Percentiles rank a stretch among this genome's conserved stretches.
These are phyloP conservation scores for Brotogeris chrysoptera DNA, from an alignment of 2,797 vertebrate genomes.

Conservation along the genomic window DNA sequence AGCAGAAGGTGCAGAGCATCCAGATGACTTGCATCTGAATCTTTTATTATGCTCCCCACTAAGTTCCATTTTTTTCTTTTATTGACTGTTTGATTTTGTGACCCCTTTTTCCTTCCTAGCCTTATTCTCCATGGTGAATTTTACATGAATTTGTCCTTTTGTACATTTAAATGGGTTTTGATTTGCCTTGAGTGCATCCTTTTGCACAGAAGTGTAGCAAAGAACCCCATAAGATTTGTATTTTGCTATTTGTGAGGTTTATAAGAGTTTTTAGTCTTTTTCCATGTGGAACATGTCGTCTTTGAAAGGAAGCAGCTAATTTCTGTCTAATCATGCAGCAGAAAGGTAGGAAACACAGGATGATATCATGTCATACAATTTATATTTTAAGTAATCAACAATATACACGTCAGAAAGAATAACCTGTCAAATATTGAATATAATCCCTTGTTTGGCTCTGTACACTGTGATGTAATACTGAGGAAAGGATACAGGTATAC, in stretches of 20 bases:
- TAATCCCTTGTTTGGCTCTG: not conserved
- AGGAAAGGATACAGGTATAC: not conserved
- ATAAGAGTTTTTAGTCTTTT: not conserved
- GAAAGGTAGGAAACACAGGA: not conserved
- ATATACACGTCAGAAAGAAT: not conserved
- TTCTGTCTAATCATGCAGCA: not conserved
- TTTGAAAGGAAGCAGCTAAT: not conserved
- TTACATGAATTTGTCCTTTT: not conserved
- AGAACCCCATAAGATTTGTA: not conserved
- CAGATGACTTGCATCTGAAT: not conserved
- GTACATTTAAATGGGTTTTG: not conserved
- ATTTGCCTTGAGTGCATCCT: not conserved
- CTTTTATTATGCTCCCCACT: not conserved
- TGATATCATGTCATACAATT: not conserved
- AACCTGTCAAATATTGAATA: not conserved
- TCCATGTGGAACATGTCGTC: not conserved
- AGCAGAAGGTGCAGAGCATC: not conserved
- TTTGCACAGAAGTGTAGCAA: not conserved
- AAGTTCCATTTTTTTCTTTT: not conserved
- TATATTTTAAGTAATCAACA: not conserved
- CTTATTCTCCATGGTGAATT: not conserved
- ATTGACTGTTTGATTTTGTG: not conserved
- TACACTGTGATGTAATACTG: not conserved
- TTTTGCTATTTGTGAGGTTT: not conserved
- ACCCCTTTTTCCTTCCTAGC: not conserved